Evolutionary conservation across 2,888 invertebrate species (phyloP), one percentile per base, ranked within the genome.

Genomic region (Drepana falcataria): DNA sequence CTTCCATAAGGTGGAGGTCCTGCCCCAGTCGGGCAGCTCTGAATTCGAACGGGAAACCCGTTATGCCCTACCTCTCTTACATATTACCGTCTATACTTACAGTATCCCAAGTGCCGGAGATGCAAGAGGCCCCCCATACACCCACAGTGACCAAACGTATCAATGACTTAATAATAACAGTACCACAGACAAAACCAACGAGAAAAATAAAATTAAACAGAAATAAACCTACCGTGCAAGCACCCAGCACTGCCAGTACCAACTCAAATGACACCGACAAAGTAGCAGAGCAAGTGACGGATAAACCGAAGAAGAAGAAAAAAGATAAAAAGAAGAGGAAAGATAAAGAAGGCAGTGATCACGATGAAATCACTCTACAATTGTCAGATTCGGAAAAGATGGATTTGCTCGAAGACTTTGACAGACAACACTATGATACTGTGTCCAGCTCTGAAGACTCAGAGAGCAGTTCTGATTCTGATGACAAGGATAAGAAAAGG

Each of bases 361-460:
- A 86, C 3, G 91, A 91, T 60, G 91, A 91, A 64, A 89, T 91
- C 41, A 89, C 83, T 2, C 60, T 91, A 0, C 86, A 92, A 55
- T 58, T 91, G 21, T 92, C 92, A 0, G 90, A 91, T 69, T 75
- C 87, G 1, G 90, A 91, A 58, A 91, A 91, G 65, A 87, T 91
- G 86, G 91, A 91, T 73, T 67, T 91, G 4, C 61, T 91, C 41
- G 91, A 91, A 66, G 81, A 87, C 72, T 73, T 88, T 21, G 85
- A 87, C 47, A 72, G 79, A 35, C 87, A 85, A 54, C 75, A 81
- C 47, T 83, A 73, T 53, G 85, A 85, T 4, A 77, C 67, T 48
- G 72, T 77, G 4, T 68, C 73, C 0, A 81, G 75, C 53, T 73
- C 76, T 2, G 69, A 74, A 53, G 75, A 78, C 59, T 74, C 77